Conservation (phyloP, 2,113 vertebrate genomes). For the Bungarus multicinctus region DNA sequence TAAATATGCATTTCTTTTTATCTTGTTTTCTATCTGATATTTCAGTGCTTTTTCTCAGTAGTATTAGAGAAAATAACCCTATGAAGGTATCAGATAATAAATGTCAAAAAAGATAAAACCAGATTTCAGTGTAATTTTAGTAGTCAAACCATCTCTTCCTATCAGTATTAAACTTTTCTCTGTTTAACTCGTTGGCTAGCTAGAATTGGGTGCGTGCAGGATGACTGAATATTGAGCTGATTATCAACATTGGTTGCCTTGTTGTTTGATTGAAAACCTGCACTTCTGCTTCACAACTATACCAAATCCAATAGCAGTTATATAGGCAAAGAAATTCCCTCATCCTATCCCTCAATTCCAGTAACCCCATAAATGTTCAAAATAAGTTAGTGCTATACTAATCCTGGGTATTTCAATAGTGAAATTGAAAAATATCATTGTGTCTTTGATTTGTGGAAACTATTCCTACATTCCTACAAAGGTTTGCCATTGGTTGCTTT, state of each 20-base stretch:
- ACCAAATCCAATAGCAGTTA: conserved; percentile 36
- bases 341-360: not conserved
- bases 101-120: not conserved
- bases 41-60: not conserved
- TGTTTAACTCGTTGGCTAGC: not conserved
- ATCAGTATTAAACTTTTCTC: not conserved
- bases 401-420: not conserved
- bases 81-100: not conserved
- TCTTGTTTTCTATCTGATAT: not conserved
- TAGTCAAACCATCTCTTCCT: not conserved
- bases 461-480: not conserved
- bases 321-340: conserved; percentile 54
- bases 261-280: conserved; percentile 42
- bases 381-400: conserved; percentile 13
- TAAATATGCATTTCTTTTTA: not conserved
- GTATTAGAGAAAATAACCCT: not conserved
- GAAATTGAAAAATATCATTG: not conserved
- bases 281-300: conserved; percentile 5
- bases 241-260: not conserved
- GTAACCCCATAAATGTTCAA: conserved; percentile 35
- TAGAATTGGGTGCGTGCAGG: conserved; percentile 17
- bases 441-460: not conserved
- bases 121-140: not conserved
- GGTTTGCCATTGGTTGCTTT: too few species aligned
- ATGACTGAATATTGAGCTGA: conserved; percentile 9